A percentile compares a stretch with the other conserved stretches of the same genome.
Evolutionary conservation across 2,888 invertebrate genomes (phyloP).

Genomic region (Cephus spinipes): DNA sequence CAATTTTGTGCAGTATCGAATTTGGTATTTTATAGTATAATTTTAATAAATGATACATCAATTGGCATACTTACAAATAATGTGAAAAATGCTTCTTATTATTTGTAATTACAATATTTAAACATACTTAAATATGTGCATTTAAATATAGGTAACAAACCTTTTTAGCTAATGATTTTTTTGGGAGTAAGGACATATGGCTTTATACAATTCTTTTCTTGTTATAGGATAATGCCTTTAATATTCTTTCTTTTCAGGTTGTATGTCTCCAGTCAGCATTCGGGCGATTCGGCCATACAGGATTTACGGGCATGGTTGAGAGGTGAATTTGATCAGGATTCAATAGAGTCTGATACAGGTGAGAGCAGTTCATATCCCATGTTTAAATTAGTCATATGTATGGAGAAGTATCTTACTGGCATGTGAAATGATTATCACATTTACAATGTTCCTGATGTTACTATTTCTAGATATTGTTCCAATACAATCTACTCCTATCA

Average conservation of each 20-base stretch:
- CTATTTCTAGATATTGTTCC: not conserved
- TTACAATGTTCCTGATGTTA: not conserved
- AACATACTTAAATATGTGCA: not conserved
- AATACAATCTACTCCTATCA: not conserved
- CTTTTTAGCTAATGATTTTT: not conserved
- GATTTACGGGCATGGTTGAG: conserved; percentile 44
- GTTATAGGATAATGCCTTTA: not conserved
- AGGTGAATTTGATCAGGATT: conserved; percentile 28
- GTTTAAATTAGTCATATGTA: not conserved
- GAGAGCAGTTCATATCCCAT: not conserved
- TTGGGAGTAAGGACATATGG: not conserved
- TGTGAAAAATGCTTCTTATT: not conserved
- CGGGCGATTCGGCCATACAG: conserved; percentile 27
- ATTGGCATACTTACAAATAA: not conserved
- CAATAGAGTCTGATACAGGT: conserved; percentile 8
- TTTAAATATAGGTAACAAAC: not conserved
- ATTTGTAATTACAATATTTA: not conserved
- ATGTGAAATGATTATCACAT: not conserved
- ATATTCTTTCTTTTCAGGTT: conserved; percentile 37
- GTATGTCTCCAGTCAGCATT: conserved; percentile 27
- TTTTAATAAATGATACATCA: not conserved
- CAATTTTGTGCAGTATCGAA: not conserved
- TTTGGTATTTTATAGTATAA: not conserved
- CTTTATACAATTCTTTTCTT: not conserved
- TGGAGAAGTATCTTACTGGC: too few species aligned